phyloP scores from a whole-genome alignment of 2,888 invertebrate genomes.

The Tenthredo distinguenda region DNA sequence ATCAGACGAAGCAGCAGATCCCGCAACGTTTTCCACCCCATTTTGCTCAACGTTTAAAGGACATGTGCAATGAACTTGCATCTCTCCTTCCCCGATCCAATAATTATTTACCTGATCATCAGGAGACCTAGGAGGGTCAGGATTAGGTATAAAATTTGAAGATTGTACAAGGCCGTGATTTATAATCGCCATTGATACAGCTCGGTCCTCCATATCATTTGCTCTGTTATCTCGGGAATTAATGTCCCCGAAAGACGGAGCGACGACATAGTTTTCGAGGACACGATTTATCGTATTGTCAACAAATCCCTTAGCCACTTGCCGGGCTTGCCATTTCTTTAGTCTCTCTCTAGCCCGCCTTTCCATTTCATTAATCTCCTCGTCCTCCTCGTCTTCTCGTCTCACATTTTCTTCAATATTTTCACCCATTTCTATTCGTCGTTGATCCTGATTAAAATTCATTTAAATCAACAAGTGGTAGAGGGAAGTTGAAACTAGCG shows the following conservation, averaged over 20 bases:
- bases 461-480: slow-evolving; percentile 4
- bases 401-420: slow-evolving; percentile 32
- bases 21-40: not conserved
- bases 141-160: slow-evolving; percentile 26
- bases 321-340: slow-evolving; percentile 84
- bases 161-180: slow-evolving; percentile 82
- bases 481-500: not conserved
- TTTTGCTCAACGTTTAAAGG: slow-evolving; percentile 48
- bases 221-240: slow-evolving; percentile 77
- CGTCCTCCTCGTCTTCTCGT: slow-evolving; percentile 51
- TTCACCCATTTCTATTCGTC: slow-evolving; percentile 13
- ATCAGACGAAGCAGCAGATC: slow-evolving; percentile 35
- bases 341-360: slow-evolving; percentile 70
- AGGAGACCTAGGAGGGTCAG: slow-evolving; percentile 49
- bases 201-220: slow-evolving; percentile 85
- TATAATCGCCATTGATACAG: slow-evolving; percentile 87
- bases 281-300: slow-evolving; percentile 86
- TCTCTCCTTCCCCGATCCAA: slow-evolving; percentile 23
- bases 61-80: slow-evolving; percentile 33
- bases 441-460: slow-evolving; percentile 30
- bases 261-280: slow-evolving; percentile 82
- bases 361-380: slow-evolving; percentile 67
- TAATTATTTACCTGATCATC: not conserved
- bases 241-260: slow-evolving; percentile 73
- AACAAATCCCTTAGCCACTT: slow-evolving; percentile 84